Base-by-base conservation (phyloP, 2,888 invertebrate species). In the Yponomeuta evonymella region DNA sequence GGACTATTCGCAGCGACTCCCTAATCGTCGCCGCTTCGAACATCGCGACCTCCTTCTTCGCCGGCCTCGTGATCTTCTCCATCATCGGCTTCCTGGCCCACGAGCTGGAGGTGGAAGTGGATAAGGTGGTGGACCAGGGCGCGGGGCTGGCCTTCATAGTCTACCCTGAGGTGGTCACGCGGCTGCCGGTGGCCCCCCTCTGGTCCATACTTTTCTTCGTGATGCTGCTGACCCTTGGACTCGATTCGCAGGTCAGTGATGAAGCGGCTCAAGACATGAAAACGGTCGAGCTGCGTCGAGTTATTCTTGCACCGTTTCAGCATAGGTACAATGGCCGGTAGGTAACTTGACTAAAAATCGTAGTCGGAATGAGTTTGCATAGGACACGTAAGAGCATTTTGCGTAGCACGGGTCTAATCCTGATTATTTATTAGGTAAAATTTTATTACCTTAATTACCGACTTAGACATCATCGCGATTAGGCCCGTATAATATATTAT, bases 121-220 rank as follows among this genome's bases (percentile, higher is more conserved):
- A 64, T 58, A 58, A 58, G 51, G 51, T 96, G 80, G 96, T n/a
- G 95, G 51, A 90, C 77, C 95, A 96, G 80, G 96, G 95, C 1
- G 95, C 96, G 29, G 96, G 96, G 8, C 85, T 97, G 74, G 96
- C 96, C 0, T 97, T 97, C 79, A 95, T 97, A 73, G 96, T 96
- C n/a, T 96, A 97, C 81, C 96, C 97, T 0, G 97, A 97, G 87
- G 95, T 95, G 73, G 95, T 97, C 1, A 94, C 96, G 0, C 93
- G 96, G 73, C 87, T 97, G 73, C 96, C 97, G 0, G 93, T 96
- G 1, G 94, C 97, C 0, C 96, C 96, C 1, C 90, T 97, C 10
- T 97, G 97, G 96, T 95, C 97, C 8, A 93, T 96, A 71, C 90
- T 97, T 4, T 97, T 96, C 88, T 97, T 97, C 84, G 93, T 96